Percentiles rank a stretch among this genome's conserved stretches.
Evolutionary conservation across 1,140 invertebrate species (phyloP).

Genomic region (Drosophila bocki): DNA sequence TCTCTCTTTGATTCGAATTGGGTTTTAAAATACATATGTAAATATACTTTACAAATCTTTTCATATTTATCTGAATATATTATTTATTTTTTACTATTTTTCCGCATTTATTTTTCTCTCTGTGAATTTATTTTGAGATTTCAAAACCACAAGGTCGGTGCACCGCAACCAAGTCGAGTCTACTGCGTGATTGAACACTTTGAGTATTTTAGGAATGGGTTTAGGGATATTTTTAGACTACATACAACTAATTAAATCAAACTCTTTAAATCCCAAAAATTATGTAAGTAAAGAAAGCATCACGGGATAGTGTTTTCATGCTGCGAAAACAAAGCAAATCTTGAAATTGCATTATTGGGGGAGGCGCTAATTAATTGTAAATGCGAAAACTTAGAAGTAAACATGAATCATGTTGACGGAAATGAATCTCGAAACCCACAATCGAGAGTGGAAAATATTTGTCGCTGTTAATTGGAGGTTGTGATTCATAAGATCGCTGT

Average conservation of each 20-base stretch:
- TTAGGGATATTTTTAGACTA: background rate
- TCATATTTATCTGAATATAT: background rate
- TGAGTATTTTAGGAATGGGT: conserved; percentile 3
- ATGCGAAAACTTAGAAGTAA: conserved; percentile 28
- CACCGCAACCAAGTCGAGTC: background rate
- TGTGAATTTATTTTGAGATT: background rate
- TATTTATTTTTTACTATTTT: background rate
- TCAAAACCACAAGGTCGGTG: conserved; percentile 12
- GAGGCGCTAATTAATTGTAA: conserved; percentile 29
- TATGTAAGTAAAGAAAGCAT: background rate
- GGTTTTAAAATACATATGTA: too few relatives aligned
- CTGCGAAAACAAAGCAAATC: background rate
- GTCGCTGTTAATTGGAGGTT: conserved; percentile 13
- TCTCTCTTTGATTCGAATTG: too few relatives aligned
- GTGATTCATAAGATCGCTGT: conserved; percentile 41
- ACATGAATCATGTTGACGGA: conserved; percentile 57
- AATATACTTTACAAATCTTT: background rate
- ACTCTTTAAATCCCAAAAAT: background rate
- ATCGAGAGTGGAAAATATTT: conserved; percentile 49
- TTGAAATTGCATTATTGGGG: conserved; percentile 3
- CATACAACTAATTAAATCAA: background rate
- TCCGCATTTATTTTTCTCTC: background rate
- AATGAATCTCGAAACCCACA: conserved; percentile 16
- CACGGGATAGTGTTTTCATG: background rate
- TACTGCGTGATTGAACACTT: conserved; percentile 26